Percentiles rank a stretch among this genome's conserved stretches.
These are phyloP conservation scores for Scleropages formosus DNA, from an alignment of 2,797 vertebrate genomes.

Conservation along the genomic window DNA sequence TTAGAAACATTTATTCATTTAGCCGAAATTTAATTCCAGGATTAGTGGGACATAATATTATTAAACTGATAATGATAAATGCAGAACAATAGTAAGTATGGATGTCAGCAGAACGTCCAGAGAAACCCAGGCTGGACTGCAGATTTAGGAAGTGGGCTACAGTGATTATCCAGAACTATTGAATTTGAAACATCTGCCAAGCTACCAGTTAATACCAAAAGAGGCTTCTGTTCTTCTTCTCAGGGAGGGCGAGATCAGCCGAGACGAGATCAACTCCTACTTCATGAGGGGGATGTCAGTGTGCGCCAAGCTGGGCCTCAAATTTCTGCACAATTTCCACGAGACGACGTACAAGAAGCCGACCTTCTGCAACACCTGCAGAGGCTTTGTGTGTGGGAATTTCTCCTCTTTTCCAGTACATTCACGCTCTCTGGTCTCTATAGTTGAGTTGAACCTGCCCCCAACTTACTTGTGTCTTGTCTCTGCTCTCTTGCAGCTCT, in stretches of 20 bases:
- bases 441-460: background rate
- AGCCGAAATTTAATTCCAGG: too few species aligned
- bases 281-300: conserved; percentile 84
- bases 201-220: background rate
- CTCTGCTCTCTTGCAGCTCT: conserved; percentile 63
- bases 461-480: background rate
- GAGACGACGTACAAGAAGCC: conserved; percentile 85
- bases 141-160: too few species aligned
- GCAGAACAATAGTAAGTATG: too few species aligned
- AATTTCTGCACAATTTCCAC: conserved; percentile 73
- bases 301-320: conserved; percentile 84
- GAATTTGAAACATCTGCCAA: background rate
- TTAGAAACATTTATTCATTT: too few species aligned
- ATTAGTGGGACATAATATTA: too few species aligned
- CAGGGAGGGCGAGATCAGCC: conserved; percentile 77
- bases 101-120: too few species aligned
- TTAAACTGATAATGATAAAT: background rate
- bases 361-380: conserved; percentile 82
- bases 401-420: background rate
- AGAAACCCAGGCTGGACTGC: too few species aligned
- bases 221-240: background rate
- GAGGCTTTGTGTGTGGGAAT: conserved; percentile 79
- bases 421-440: background rate
- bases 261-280: conserved; percentile 80
- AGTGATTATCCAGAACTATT: background rate